Conservation (phyloP, 2,113 vertebrate genomes). For the Cyanoliseus patagonus region DNA sequence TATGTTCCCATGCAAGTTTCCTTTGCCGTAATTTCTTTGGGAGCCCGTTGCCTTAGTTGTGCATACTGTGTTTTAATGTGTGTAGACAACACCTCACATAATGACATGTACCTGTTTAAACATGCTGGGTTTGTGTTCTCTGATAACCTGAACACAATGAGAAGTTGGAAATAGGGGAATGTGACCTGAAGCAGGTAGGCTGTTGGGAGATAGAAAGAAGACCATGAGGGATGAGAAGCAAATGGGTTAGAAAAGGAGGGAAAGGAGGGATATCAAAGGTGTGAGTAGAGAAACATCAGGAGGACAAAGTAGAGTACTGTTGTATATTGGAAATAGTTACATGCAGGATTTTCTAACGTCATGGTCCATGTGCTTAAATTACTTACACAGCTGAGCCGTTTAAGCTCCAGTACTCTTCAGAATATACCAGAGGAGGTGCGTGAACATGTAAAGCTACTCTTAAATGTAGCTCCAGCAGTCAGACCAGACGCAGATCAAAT, state of each 20-base stretch:
- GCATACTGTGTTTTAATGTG: not conserved
- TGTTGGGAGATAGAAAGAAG: not conserved
- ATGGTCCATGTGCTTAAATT: conserved; percentile 20
- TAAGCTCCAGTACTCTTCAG: conserved; percentile 83
- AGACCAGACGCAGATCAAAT: conserved; percentile 98
- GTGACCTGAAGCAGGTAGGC: not conserved
- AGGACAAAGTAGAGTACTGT: not conserved
- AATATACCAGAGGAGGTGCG: conserved; percentile 91
- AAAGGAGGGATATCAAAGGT: not conserved
- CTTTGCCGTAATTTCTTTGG: not conserved
- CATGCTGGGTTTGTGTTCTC: not conserved
- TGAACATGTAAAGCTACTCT: conserved; percentile 92
- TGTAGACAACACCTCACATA: not conserved
- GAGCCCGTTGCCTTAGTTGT: not conserved
- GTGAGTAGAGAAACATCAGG: not conserved
- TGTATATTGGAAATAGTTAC: not conserved
- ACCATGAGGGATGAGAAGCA: not conserved
- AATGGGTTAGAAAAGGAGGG: not conserved
- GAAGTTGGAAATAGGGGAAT: not conserved
- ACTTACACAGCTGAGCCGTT: conserved; percentile 86
- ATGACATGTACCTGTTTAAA: not conserved
- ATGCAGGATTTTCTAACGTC: conserved; percentile 11
- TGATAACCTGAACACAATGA: not conserved
- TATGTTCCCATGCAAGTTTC: not conserved
- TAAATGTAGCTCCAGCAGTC: conserved; percentile 91